phyloP scores from a whole-genome alignment of 2,888 invertebrate species.

The Lithosia quadra region DNA sequence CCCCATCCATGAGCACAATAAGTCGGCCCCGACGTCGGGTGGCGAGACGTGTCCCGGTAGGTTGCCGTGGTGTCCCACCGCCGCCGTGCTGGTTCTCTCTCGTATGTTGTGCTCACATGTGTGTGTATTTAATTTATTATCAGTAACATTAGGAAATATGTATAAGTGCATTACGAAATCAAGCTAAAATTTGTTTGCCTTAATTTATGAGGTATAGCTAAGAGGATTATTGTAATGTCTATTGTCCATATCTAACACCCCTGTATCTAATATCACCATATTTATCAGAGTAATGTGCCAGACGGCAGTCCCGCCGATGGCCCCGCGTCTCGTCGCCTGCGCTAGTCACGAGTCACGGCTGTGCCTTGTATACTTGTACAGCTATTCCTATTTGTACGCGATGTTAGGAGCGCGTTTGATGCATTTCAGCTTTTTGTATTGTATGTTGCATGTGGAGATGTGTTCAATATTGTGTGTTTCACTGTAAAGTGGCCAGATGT shows the following conservation, averaged over 20 bases:
- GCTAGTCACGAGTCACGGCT: not conserved
- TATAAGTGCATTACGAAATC: not conserved
- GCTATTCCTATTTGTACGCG: not conserved
- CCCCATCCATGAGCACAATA: not conserved
- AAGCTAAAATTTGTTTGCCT: not conserved
- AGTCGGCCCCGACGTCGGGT: not conserved
- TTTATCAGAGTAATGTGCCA: too few relatives aligned
- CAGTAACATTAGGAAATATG: not conserved
- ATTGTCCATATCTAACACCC: too few relatives aligned
- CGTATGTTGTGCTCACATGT: too few relatives aligned
- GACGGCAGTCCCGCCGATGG: too few relatives aligned
- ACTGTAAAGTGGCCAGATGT: not conserved
- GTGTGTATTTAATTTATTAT: not conserved
- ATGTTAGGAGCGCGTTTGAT: not conserved
- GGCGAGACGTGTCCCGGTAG: too few relatives aligned
- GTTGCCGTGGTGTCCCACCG: too few relatives aligned
- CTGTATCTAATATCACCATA: too few relatives aligned
- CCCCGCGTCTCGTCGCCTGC: too few relatives aligned
- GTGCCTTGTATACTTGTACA: not conserved
- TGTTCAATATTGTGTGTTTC: not conserved
- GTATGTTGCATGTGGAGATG: constrained; percentile 1
- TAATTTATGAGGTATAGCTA: too few relatives aligned
- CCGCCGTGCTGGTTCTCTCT: not conserved
- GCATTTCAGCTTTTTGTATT: not conserved
- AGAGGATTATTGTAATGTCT: too few relatives aligned